These are phyloP conservation scores for Psittacula derbiana DNA, from an alignment of 2,797 vertebrate species.

Conservation along the genomic window DNA sequence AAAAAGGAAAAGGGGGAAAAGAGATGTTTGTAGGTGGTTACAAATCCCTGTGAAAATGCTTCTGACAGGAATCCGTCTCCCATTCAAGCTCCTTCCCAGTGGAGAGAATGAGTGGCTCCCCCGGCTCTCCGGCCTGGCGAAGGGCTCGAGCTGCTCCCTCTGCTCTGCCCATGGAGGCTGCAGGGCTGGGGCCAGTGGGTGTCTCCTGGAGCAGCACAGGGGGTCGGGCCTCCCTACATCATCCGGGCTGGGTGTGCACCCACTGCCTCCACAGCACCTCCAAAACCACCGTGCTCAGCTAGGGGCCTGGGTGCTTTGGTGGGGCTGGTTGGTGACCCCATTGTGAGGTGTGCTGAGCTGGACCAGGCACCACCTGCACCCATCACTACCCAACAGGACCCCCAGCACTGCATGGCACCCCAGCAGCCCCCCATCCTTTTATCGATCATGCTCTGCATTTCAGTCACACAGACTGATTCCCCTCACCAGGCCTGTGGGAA, in stretches of 20 bases:
- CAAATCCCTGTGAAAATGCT: slow-evolving; percentile 9
- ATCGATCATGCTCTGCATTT: background rate
- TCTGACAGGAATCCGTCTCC: background rate
- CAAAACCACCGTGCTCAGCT: rapidly evolving
- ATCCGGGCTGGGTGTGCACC: rapidly evolving
- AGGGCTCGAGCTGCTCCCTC: background rate
- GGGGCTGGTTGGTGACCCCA: background rate
- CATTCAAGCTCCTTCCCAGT: background rate
- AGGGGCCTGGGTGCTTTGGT: background rate
- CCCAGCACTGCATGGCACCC: background rate
- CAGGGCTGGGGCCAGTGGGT: rapidly evolving
- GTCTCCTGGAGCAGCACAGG: rapidly evolving
- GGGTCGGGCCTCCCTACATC: background rate
- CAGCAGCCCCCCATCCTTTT: background rate
- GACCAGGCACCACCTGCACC: background rate
- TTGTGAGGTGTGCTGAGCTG: background rate
- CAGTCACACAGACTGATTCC: rapidly evolving
- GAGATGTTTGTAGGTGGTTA: slow-evolving; percentile 34
- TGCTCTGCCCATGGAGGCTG: rapidly evolving
- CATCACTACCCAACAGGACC: rapidly evolving
- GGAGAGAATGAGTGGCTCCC: rapidly evolving
- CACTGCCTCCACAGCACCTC: background rate
- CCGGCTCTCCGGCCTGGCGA: background rate
- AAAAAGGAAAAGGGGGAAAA: background rate
- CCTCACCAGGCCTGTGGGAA: background rate